Percentiles rank a stretch among this genome's conserved stretches.
Conservation (phyloP, 2,113 vertebrate species). For the Lathamus discolor region DNA sequence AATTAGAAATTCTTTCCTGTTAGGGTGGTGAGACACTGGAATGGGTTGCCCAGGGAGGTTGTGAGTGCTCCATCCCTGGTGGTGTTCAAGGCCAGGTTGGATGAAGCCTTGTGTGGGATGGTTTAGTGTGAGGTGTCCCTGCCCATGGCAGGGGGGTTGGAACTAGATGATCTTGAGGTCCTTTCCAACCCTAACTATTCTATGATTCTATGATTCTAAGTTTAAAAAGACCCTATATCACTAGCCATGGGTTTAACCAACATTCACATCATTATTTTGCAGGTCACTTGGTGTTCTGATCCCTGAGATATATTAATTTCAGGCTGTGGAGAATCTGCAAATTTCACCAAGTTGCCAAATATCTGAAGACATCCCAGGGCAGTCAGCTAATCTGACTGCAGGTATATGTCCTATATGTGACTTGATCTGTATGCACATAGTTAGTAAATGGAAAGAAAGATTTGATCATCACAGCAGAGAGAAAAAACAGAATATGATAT, state of each 20-base stretch:
- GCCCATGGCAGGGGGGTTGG: too few relatives aligned
- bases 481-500: slow-evolving; percentile 69
- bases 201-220: too few relatives aligned
- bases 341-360: background rate
- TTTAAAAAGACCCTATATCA: background rate
- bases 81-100: too few relatives aligned
- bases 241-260: background rate
- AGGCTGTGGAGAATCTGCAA: background rate
- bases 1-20: too few relatives aligned
- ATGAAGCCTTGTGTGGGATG: too few relatives aligned
- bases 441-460: slow-evolving; percentile 29
- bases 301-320: background rate
- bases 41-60: too few relatives aligned
- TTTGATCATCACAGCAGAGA: slow-evolving; percentile 47
- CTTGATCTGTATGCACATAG: background rate
- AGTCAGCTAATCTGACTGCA: background rate
- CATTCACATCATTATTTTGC: background rate
- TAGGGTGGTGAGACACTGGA: too few relatives aligned
- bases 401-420: background rate
- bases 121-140: too few relatives aligned
- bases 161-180: too few relatives aligned
- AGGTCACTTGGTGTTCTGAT: background rate
- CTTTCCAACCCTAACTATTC: too few relatives aligned
- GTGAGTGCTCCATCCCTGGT: too few relatives aligned
- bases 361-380: background rate